Evolutionary conservation across 2,888 invertebrate species (phyloP).

Genomic region (Trimorus sp.): DNA sequence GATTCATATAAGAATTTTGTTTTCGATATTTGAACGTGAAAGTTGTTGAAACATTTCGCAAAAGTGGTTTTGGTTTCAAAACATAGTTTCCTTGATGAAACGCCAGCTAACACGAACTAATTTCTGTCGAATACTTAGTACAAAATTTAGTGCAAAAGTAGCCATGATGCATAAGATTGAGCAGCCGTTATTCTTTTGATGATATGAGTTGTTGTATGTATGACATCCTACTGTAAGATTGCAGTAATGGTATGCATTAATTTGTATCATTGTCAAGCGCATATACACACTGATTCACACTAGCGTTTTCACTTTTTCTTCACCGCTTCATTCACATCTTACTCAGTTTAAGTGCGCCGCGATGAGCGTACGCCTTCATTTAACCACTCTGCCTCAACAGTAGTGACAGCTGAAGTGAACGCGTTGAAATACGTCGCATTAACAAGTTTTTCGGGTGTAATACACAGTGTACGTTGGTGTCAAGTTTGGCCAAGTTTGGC

Average conservation of each 20-base stretch:
- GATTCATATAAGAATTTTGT: too few species aligned
- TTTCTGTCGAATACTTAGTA: not conserved
- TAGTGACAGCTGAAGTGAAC: not conserved
- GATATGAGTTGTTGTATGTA: constrained; percentile 48
- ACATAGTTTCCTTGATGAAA: constrained; percentile 14
- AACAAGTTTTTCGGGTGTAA: not conserved
- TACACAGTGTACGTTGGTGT: not conserved
- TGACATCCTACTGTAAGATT: constrained; percentile 52
- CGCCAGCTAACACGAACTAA: not conserved
- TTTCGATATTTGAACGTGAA: too few species aligned
- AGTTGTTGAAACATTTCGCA: too few species aligned
- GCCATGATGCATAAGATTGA: constrained; percentile 22
- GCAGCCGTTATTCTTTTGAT: constrained; percentile 46
- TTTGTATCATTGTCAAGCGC: constrained; percentile 66
- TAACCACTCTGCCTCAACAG: not conserved
- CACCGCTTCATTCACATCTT: constrained; percentile 65
- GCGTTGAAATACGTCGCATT: too few species aligned
- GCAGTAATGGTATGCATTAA: constrained; percentile 64
- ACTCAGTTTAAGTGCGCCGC: constrained; percentile 62
- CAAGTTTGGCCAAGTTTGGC: too few species aligned
- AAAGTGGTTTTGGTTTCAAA: not conserved
- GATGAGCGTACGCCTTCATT: constrained; percentile 45
- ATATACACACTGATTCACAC: constrained; percentile 65
- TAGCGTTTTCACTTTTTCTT: constrained; percentile 65
- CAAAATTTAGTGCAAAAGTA: constrained; percentile 19